A percentile compares a stretch with the other conserved stretches of the same genome.
These are phyloP conservation scores for Pelodytes ibericus DNA, from an alignment of 2,797 vertebrate genomes.

Conservation along the genomic window DNA sequence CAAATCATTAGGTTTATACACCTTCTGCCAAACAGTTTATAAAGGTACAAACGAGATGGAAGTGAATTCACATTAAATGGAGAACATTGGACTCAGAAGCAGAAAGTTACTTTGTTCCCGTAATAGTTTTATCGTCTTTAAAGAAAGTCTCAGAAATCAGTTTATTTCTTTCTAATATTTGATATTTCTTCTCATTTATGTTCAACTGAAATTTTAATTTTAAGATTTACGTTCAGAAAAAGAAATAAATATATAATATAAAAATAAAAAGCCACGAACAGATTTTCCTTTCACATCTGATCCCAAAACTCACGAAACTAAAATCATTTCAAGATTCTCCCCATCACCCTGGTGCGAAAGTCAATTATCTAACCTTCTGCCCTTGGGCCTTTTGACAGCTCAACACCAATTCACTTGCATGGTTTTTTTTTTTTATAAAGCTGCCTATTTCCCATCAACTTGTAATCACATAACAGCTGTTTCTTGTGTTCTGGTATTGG, in stretches of 20 bases:
- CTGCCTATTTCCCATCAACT: constrained; percentile 69
- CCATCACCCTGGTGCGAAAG: constrained; percentile 63
- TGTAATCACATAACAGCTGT: constrained; percentile 78
- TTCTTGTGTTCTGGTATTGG: constrained; percentile 69
- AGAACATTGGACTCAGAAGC: too few species aligned
- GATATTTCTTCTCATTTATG: too few species aligned
- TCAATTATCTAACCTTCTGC: constrained; percentile 68
- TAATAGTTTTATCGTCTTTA: too few species aligned
- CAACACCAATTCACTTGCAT: constrained; percentile 68
- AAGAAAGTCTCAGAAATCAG: too few species aligned
- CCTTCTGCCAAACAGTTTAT: too few species aligned
- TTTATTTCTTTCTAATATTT: too few species aligned
- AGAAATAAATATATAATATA: neutral
- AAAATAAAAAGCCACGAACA: constrained; percentile 2
- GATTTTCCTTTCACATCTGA: constrained; percentile 60
- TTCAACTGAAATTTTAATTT: too few species aligned
- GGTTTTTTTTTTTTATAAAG: too few species aligned
- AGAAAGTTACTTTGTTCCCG: too few species aligned
- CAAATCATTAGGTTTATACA: too few species aligned
- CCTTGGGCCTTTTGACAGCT: constrained; percentile 70
- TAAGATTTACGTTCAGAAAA: neutral
- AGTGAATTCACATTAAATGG: too few species aligned
- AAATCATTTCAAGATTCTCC: constrained; percentile 64
- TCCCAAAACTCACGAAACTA: constrained; percentile 62
- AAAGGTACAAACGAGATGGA: too few species aligned